These are phyloP conservation scores for Thamnophis sirtalis DNA, from an alignment of 2,113 vertebrate genomes.

Conservation along the genomic window DNA sequence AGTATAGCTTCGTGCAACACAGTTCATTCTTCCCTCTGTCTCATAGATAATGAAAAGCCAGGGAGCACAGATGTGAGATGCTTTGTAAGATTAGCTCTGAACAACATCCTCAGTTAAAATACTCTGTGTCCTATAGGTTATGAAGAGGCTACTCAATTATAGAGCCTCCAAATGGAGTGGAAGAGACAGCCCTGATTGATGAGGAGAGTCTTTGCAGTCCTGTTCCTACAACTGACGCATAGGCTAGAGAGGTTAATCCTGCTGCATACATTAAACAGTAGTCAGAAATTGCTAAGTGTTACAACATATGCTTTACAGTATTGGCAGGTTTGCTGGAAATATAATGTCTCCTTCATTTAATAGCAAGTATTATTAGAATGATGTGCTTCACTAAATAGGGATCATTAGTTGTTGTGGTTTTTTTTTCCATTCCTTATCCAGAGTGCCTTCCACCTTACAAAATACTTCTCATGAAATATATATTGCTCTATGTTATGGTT, in stretches of 20 bases:
- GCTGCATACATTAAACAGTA: neutral
- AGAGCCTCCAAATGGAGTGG: neutral
- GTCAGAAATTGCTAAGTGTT: neutral
- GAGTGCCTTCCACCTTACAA: neutral
- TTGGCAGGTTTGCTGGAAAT: neutral
- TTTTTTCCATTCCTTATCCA: neutral
- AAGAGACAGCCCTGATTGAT: neutral
- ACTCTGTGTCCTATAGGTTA: neutral
- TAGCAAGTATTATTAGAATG: slow-evolving; percentile 3
- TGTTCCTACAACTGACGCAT: neutral
- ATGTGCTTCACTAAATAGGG: slow-evolving; percentile 17
- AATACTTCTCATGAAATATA: neutral
- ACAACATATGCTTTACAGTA: neutral
- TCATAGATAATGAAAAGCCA: neutral
- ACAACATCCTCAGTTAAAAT: neutral
- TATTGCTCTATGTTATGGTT: fast-evolving
- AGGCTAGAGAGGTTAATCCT: neutral
- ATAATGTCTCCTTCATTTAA: neutral
- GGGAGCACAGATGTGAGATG: neutral
- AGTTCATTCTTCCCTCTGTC: neutral
- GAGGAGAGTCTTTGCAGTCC: neutral
- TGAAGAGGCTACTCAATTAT: too few species aligned
- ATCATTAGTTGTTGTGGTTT: neutral
- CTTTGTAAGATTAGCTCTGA: neutral
- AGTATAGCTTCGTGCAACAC: neutral